phyloP scores from a whole-genome alignment of 2,797 vertebrate genomes.

The Dicrostonyx torquatus region DNA sequence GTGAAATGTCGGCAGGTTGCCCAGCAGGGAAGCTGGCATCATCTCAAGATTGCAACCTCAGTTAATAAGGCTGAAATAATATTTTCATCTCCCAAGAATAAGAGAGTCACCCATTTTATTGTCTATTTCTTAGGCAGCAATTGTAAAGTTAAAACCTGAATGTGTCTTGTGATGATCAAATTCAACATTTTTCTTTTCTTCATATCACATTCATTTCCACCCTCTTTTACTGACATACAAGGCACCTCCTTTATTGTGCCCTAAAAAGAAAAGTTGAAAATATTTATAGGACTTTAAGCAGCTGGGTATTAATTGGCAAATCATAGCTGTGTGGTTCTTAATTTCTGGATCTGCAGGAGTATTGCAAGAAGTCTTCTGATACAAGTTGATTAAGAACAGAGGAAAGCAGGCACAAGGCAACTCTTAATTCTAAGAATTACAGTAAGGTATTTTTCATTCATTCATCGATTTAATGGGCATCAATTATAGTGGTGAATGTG shows the following conservation, averaged over 20 bases:
- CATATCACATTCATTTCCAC: neutral
- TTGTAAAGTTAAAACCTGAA: constrained; percentile 54
- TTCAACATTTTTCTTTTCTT: constrained; percentile 20
- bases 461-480: neutral
- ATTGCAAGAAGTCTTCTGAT: constrained; percentile 33
- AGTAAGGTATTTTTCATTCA: neutral
- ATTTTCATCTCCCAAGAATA: constrained; percentile 62
- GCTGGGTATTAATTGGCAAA: too few relatives aligned
- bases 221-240: neutral
- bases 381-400: neutral
- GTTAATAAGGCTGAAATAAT: constrained; percentile 58
- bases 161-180: neutral
- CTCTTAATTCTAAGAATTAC: constrained; percentile 8
- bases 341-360: too few relatives aligned
- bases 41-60: constrained; percentile 59
- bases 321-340: too few relatives aligned
- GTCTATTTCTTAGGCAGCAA: constrained; percentile 51
- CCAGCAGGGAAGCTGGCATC: constrained; percentile 55
- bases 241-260: neutral
- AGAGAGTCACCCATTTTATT: constrained; percentile 34
- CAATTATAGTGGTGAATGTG: neutral
- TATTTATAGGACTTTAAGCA: constrained; percentile 53
- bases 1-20: constrained; percentile 66
- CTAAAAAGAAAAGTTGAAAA: constrained; percentile 58
- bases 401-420: constrained; percentile 18